A percentile compares a stretch with the other conserved stretches of the same genome.
These are phyloP conservation scores for Xanthia togata DNA, from an alignment of 2,888 invertebrate species.

Conservation along the genomic window DNA sequence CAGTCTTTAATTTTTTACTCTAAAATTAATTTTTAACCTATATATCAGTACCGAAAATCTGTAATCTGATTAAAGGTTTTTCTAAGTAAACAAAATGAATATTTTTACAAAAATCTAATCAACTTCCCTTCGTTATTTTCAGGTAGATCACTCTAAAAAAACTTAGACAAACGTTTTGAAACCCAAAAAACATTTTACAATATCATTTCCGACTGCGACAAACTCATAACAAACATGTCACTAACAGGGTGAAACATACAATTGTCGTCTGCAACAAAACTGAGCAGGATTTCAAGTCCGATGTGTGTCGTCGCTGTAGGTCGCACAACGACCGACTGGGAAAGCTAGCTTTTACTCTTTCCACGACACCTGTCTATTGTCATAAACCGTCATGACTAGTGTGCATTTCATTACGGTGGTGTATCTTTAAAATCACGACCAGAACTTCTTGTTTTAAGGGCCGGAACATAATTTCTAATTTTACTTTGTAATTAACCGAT, in stretches of 20 bases:
- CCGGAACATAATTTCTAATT: constrained; percentile 35
- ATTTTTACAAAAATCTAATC: neutral
- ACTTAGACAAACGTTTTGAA: neutral
- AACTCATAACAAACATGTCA: constrained; percentile 25
- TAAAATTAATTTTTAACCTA: neutral
- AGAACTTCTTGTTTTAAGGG: constrained; percentile 33
- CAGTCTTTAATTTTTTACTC: neutral
- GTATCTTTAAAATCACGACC: constrained; percentile 32
- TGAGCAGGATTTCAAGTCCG: constrained; percentile 84
- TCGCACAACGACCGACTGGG: constrained; percentile 82
- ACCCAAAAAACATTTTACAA: constrained; percentile 5
- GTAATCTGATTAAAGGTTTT: neutral
- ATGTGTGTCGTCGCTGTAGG: constrained; percentile 87
- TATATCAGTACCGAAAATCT: neutral
- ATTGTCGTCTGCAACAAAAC: constrained; percentile 68
- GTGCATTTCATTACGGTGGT: constrained; percentile 58
- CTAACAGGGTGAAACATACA: constrained; percentile 59
- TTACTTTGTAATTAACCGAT: constrained; percentile 35
- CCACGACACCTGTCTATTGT: constrained; percentile 72
- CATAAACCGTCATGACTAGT: constrained; percentile 65
- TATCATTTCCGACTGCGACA: neutral
- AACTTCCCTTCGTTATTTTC: neutral
- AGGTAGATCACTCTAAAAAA: neutral
- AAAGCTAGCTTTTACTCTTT: constrained; percentile 87
- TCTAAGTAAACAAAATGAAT: neutral